Evolutionary conservation across 1,140 invertebrate genomes (phyloP), one percentile per base, ranked within the genome.

Genomic region (Ceratoteleas bidentatus): DNA sequence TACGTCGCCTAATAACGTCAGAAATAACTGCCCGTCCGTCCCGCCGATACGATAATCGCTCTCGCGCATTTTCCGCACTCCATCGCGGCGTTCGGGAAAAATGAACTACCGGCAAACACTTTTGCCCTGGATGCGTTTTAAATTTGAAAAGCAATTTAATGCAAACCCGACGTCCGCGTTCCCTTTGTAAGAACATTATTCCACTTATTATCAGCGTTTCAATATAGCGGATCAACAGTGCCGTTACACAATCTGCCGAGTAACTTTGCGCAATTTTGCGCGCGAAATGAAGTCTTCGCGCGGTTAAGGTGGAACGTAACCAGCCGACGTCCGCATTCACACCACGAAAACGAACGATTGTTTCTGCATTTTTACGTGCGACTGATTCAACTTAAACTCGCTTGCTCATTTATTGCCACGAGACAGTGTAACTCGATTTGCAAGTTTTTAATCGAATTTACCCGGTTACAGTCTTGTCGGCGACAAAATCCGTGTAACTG

Each of bases 61-160:
- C 24, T 24, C 1, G 1, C 24, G 24, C 24, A 4, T 32, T 32
- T 53, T 43, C n/a, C 9, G 40, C 40, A 0, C n/a, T 1, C 40
- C 40, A 43, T 43, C n/a, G 40, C 40, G 40, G 8, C n/a, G 40
- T 24, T 24, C 24, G 4, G 4, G 4, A 24, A 24, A 24, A 24
- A 43, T 43, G n/a, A 10, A 43, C 40, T 43, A n/a, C 40, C 9
- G 40, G 40, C 8, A 43, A 45, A 45, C 43, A 13, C 11, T 43
- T 45, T 24, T 60, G 43, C 57, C 24, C 36, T 24, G 15, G 57
- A 8, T n/a, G 24, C 10, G 32, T 60, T 60, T 60, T 43, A 45
- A 60, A 60, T 60, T 43, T 60, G 9, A 60, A 60, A 45, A 60
- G 40, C 57, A 45, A 60, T 60, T 60, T 60, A 45, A 60, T 45